Conservation (phyloP, 1,140 invertebrate species). For the Drosophila nannoptera region DNA sequence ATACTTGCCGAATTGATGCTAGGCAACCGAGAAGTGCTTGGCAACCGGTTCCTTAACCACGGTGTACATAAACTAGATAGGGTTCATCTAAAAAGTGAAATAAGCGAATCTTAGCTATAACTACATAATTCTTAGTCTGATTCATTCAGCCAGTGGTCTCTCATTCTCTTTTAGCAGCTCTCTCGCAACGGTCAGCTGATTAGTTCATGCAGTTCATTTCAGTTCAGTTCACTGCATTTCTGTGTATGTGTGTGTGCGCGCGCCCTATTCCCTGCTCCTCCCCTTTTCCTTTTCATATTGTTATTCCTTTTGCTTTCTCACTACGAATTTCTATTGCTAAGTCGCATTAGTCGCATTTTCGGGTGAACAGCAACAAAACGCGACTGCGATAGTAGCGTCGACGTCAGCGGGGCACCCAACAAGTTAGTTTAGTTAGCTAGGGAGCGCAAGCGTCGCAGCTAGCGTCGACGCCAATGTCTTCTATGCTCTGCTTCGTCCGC, state of each 20-base stretch:
- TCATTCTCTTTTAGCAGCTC: not conserved
- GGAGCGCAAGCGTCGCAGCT: constrained; percentile 29
- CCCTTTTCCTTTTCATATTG: not conserved
- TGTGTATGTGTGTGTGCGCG: not conserved
- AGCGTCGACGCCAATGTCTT: constrained; percentile 34
- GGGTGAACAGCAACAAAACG: constrained; percentile 20
- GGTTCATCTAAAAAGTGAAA: constrained; percentile 2
- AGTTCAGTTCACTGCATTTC: constrained; percentile 3
- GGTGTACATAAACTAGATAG: constrained; percentile 11
- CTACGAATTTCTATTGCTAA: constrained; percentile 38
- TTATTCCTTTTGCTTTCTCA: constrained; percentile 20
- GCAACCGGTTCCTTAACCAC: constrained; percentile 33
- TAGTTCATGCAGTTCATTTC: constrained; percentile 1
- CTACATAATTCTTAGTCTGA: no score
- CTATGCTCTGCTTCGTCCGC: constrained; percentile 40
- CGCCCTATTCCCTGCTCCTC: not conserved
- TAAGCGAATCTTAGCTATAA: not conserved
- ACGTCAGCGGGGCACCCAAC: constrained; percentile 48
- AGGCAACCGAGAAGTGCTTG: constrained; percentile 23
- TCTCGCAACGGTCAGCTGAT: not conserved
- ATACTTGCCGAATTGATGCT: constrained; percentile 6
- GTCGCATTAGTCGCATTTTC: constrained; percentile 66
- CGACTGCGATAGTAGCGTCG: not conserved
- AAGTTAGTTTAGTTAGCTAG: constrained; percentile 32
- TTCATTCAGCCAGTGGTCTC: no score